Evolutionary conservation across 2,888 invertebrate genomes (phyloP).

Genomic region (Cephonodes hylas): DNA sequence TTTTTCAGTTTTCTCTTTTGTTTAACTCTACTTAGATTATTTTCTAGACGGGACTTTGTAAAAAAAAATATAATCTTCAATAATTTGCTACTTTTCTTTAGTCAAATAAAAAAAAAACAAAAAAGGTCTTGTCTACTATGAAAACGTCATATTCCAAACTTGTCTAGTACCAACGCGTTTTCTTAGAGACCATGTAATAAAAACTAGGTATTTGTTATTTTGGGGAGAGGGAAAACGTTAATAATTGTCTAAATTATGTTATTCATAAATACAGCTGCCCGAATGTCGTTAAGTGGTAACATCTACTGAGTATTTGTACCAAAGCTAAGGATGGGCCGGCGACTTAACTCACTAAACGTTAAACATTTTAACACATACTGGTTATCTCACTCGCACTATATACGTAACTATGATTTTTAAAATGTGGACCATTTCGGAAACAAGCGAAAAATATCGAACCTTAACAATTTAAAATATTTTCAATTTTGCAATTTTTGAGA

Average conservation of each 20-base stretch:
- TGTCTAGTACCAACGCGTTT: not conserved
- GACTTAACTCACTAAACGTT: conserved; percentile 22
- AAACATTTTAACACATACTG: conserved; percentile 17
- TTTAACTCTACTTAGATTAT: not conserved
- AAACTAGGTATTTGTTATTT: not conserved
- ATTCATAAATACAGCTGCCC: conserved; percentile 46
- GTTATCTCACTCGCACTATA: conserved; percentile 66
- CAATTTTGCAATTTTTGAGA: not conserved
- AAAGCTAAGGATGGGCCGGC: conserved; percentile 55
- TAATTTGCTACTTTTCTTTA: too few species aligned
- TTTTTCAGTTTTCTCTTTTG: not conserved
- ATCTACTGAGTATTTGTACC: conserved; percentile 78
- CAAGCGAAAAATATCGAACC: not conserved
- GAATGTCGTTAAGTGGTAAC: conserved; percentile 52
- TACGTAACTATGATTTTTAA: conserved; percentile 41
- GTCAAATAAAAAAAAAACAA: too few species aligned
- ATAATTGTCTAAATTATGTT: conserved; percentile 26
- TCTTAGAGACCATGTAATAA: not conserved
- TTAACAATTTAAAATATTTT: not conserved
- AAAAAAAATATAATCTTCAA: too few species aligned
- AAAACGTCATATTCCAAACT: not conserved
- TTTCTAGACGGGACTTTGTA: too few species aligned
- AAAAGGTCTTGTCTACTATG: not conserved
- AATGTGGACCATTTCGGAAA: conserved; percentile 41
- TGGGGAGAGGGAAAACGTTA: not conserved